Evolutionary conservation across 2,113 vertebrate genomes (phyloP).

Genomic region (Cricetomys ansorgei): DNA sequence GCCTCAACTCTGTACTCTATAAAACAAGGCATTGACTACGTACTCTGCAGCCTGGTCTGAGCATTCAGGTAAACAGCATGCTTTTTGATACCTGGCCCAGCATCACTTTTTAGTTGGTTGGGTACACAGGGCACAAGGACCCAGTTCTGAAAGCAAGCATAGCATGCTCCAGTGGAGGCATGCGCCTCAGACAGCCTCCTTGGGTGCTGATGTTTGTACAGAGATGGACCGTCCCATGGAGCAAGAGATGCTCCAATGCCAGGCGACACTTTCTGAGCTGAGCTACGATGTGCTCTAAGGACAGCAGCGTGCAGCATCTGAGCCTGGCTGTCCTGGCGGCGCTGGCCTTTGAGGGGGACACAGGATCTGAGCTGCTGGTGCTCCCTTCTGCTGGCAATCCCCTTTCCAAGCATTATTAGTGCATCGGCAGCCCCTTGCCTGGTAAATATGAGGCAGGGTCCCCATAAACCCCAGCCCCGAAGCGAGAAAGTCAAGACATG

Average conservation of each 20-base stretch:
- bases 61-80: rapidly evolving
- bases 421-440: background rate
- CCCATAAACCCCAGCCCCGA: slow-evolving; percentile 15
- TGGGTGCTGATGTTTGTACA: background rate
- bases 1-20: background rate
- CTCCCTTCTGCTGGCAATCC: background rate
- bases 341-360: background rate
- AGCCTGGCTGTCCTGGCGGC: background rate
- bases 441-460: slow-evolving; percentile 1
- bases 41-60: background rate
- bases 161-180: background rate
- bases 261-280: background rate
- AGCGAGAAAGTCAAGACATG: slow-evolving; percentile 21
- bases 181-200: rapidly evolving
- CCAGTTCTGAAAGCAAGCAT: background rate
- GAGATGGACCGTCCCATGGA: rapidly evolving
- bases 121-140: rapidly evolving
- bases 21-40: background rate
- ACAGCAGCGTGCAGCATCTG: rapidly evolving
- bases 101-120: background rate
- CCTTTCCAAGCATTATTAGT: slow-evolving; percentile 36
- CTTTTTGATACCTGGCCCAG: background rate
- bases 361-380: background rate
- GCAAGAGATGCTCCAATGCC: rapidly evolving
- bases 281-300: background rate